Percentiles rank a stretch among this genome's conserved stretches.
phyloP scores from a whole-genome alignment of 1,140 invertebrate genomes.

The Asbolus verrucosus region DNA sequence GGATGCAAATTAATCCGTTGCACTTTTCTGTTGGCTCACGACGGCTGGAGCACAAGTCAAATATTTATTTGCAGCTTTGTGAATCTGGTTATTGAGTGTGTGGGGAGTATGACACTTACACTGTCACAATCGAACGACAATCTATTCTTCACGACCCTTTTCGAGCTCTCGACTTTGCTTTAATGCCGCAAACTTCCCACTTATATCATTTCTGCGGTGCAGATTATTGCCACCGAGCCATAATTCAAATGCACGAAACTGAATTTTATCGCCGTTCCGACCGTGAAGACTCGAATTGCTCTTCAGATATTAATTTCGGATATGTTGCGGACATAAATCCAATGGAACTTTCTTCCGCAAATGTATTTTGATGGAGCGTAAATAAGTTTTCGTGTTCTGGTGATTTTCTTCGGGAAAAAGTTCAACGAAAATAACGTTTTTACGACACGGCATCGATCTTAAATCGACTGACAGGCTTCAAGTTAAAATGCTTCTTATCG shows the following conservation, averaged over 20 bases:
- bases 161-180: conserved; percentile 7
- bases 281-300: not conserved
- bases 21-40: not conserved
- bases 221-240: conserved; percentile 6
- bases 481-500: too few relatives aligned
- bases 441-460: too few relatives aligned
- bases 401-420: too few relatives aligned
- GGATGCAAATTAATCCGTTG: too few relatives aligned
- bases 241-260: not conserved
- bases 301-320: not conserved
- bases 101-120: not conserved
- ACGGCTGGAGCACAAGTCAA: not conserved
- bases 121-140: not conserved
- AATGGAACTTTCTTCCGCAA: too few relatives aligned
- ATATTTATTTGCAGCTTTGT: conserved; percentile 16
- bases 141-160: conserved; percentile 15
- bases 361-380: too few relatives aligned
- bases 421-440: too few relatives aligned
- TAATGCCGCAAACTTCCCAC: conserved; percentile 3
- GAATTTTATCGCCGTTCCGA: too few relatives aligned
- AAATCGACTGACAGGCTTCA: too few relatives aligned
- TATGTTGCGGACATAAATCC: too few relatives aligned
- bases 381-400: too few relatives aligned
- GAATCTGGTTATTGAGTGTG: conserved; percentile 11
- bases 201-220: not conserved